Evolutionary conservation across 2,113 vertebrate genomes (phyloP), one percentile per base, ranked within the genome.

Genomic region (Sylvilagus bachmani): DNA sequence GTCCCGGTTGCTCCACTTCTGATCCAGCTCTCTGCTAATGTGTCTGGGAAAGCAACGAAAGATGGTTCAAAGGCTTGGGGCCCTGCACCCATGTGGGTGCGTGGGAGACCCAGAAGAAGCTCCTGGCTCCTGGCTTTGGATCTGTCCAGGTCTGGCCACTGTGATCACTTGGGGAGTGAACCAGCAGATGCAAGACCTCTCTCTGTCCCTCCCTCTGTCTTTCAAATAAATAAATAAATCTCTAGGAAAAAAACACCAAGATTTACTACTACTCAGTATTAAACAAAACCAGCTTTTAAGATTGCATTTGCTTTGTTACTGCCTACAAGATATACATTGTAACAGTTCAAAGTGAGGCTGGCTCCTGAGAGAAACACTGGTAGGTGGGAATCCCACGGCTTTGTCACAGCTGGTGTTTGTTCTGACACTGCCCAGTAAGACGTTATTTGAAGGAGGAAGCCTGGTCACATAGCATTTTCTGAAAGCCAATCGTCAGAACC

Each of bases 221-320:
- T 44, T 44, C 44, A 44, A 44, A 44, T 44, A 44, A 44, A 44
- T 44, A 44, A 44, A 44, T 44, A 44, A 44, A 44, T 44, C 44
- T 44, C 44, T 44, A 44, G 44, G 44, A 44, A 44, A 44, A 44
- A 44, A 44, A 44, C 44, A 44, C 44, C 3, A 73, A 78, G 38
- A 79, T 16, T 17, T 13, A 94, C n/a, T 70, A 71, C 25, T 33
- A 70, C 6, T 90, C 49, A 93, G 49, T 71, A 85, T 21, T 88
- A 74, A 92, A 82, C 17, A 70, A 90, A 89, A 84, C 38, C 8
- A 91, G 14, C 6, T 95, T 82, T 78, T 77, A n/a, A 93, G 91
- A 77, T 64, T 86, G 33, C 24, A 83, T 44, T 77, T 92, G 80
- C 22, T 73, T 86, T 55, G n/a, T 61, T 82, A 66, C 31, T 77